Conservation (phyloP, 2,113 vertebrate genomes). For the Oenanthe oenanthe region DNA sequence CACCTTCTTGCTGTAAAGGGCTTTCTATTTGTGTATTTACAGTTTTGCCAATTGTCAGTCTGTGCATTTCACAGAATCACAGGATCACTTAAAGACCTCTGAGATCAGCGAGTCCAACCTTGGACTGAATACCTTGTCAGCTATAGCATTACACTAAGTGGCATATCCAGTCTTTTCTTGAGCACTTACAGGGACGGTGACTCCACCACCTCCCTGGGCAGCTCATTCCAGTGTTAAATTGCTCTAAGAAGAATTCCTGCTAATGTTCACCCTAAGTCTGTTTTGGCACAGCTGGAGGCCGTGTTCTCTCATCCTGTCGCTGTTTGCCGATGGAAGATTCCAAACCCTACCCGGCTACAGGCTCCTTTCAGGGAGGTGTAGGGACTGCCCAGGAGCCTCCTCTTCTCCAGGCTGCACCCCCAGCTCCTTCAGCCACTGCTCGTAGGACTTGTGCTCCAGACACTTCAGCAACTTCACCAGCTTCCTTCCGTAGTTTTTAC, state of each 20-base stretch:
- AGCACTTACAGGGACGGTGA: neutral
- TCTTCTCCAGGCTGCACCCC: neutral
- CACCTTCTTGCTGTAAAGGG: neutral
- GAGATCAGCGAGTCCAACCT: neutral
- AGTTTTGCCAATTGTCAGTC: neutral
- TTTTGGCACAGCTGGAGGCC: too few species aligned
- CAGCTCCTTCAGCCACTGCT: neutral
- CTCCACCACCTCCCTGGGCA: neutral
- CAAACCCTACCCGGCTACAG: fast-evolving
- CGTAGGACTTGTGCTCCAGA: neutral
- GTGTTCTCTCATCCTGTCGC: neutral
- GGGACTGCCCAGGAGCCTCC: fast-evolving
- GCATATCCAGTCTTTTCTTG: neutral
- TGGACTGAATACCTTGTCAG: neutral
- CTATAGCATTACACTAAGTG: fast-evolving
- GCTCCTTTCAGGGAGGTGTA: neutral
- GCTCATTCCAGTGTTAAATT: neutral
- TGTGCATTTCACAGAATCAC: neutral
- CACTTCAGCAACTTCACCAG: neutral
- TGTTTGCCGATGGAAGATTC: neutral
- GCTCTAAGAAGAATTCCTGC: neutral
- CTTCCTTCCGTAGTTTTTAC: neutral
- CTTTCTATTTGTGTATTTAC: neutral
- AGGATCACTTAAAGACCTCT: neutral
- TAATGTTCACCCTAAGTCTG: fast-evolving